Conservation (phyloP, 2,888 invertebrate genomes). For the Glaucopsyche alexis region DNA sequence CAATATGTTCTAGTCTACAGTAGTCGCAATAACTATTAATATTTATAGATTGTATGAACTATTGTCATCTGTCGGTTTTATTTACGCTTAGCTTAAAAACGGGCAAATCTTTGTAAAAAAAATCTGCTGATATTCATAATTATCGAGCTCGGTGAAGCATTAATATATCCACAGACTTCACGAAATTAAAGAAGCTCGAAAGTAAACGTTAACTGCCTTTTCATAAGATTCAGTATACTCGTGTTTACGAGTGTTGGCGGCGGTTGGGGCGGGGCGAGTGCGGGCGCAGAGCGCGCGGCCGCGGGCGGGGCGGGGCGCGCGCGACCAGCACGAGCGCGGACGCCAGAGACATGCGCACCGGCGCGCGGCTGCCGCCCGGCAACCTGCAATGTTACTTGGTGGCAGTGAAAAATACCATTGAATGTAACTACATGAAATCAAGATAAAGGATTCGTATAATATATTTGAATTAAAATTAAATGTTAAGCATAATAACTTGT, state of each 20-base stretch:
- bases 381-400: slow-evolving; percentile 66
- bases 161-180: too few relatives aligned
- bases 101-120: background rate
- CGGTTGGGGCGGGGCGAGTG: slow-evolving; percentile 31
- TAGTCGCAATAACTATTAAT: background rate
- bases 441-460: too few relatives aligned
- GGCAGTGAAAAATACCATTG: too few relatives aligned
- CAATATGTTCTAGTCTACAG: background rate
- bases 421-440: too few relatives aligned
- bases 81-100: background rate
- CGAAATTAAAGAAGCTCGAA: background rate
- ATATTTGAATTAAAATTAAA: too few relatives aligned
- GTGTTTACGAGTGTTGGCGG: background rate
- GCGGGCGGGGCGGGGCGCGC: slow-evolving; percentile 73
- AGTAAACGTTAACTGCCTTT: background rate
- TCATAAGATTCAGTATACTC: background rate
- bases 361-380: slow-evolving; percentile 90
- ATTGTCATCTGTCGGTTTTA: slow-evolving; percentile 10
- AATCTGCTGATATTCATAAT: background rate
- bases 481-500: background rate
- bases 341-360: slow-evolving; percentile 88
- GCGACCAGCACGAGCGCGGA: slow-evolving; percentile 88
- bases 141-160: background rate
- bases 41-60: slow-evolving; percentile 7
- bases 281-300: slow-evolving; percentile 44